Percentiles rank a stretch among this genome's conserved stretches.
phyloP scores from a whole-genome alignment of 2,113 vertebrate genomes.

The Syrrhaptes paradoxus region DNA sequence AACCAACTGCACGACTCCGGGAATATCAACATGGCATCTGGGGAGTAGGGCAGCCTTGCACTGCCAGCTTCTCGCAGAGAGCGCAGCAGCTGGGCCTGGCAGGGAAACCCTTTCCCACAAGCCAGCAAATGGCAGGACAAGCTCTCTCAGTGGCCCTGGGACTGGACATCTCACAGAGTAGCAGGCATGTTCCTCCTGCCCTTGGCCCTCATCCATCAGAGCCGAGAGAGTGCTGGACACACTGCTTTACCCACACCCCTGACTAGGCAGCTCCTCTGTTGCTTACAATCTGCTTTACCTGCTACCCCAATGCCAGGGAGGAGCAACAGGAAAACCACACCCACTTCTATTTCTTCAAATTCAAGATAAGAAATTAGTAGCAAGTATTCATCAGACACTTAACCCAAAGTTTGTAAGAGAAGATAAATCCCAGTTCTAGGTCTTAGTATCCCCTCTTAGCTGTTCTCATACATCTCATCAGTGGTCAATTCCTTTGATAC shows the following conservation, averaged over 20 bases:
- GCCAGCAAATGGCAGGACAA: not conserved
- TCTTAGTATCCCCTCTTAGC: not conserved
- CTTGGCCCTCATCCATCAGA: not conserved
- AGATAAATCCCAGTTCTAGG: not conserved
- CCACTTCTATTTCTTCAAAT: not conserved
- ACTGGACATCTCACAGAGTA: not conserved
- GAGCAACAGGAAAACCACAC: not conserved
- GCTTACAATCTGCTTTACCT: not conserved
- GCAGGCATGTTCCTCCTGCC: accelerated
- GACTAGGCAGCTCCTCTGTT: not conserved
- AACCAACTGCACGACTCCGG: not conserved
- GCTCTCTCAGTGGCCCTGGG: not conserved
- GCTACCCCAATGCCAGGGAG: not conserved
- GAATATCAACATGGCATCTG: not conserved
- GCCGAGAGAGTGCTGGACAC: accelerated
- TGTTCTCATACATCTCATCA: not conserved
- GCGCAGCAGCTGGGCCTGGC: not conserved
- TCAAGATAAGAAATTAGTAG: not conserved
- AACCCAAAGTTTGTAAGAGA: not conserved
- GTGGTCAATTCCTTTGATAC: not conserved
- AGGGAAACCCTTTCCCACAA: not conserved
- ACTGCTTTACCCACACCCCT: not conserved
- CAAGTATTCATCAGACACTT: not conserved
- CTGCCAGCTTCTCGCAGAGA: not conserved
- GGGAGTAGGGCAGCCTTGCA: accelerated